phyloP scores from a whole-genome alignment of 2,888 invertebrate genomes.

The Euplexia lucipara region DNA sequence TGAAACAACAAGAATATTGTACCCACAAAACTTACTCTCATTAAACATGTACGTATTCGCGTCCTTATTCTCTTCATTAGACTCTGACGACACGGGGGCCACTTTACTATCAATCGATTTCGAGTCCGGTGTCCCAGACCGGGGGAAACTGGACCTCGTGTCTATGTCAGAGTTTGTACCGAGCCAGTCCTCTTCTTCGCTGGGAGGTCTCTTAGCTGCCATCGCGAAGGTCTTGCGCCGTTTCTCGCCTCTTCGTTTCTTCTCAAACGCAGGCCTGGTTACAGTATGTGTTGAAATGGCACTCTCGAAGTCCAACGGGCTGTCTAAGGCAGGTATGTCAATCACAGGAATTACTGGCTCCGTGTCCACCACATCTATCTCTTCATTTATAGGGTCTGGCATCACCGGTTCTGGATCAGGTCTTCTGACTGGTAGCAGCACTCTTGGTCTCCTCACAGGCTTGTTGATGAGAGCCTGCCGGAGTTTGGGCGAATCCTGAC shows the following conservation, averaged over 20 bases:
- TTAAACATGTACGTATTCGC: constrained; percentile 77
- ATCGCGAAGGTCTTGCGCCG: constrained; percentile 73
- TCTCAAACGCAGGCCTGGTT: constrained; percentile 74
- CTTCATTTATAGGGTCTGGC: constrained; percentile 60
- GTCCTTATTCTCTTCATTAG: constrained; percentile 80
- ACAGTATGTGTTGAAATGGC: constrained; percentile 86
- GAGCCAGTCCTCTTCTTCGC: constrained; percentile 86
- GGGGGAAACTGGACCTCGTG: constrained; percentile 84
- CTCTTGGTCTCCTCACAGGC: constrained; percentile 83
- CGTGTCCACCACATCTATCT: constrained; percentile 54
- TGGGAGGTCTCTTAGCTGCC: constrained; percentile 69
- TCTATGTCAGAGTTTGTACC: constrained; percentile 81
- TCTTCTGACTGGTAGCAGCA: constrained; percentile 81
- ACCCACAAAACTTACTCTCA: constrained; percentile 79
- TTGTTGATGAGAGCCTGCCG: constrained; percentile 78
- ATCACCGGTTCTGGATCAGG: constrained; percentile 69
- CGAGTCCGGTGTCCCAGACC: constrained; percentile 84
- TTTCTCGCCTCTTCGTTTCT: constrained; percentile 70
- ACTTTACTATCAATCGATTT: constrained; percentile 76
- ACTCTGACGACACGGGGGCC: constrained; percentile 73
- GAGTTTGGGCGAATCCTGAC: constrained; percentile 84
- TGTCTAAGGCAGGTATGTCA: constrained; percentile 60
- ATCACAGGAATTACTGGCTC: constrained; percentile 54
- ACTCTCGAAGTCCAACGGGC: constrained; percentile 79
- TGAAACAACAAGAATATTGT: not conserved